These are phyloP conservation scores for Tetramorium alpestre DNA, from an alignment of 1,140 invertebrate species.

Conservation along the genomic window DNA sequence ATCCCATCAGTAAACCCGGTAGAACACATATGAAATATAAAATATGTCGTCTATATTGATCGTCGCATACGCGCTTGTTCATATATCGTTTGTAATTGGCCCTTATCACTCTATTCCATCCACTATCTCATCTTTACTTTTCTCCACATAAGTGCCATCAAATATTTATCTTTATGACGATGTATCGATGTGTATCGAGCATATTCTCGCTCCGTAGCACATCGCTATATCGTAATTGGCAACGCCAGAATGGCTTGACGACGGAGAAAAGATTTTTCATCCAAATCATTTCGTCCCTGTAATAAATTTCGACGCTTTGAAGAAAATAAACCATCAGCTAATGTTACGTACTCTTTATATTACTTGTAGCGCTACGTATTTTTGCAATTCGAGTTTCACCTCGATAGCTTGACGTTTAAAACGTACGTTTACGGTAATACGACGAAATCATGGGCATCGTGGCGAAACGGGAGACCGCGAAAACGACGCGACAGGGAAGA, in stretches of 20 bases:
- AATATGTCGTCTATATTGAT: background rate
- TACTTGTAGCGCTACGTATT: background rate
- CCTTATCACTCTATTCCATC: conserved; percentile 45
- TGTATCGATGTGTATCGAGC: conserved; percentile 33
- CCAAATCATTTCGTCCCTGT: background rate
- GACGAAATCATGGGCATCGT: conserved; percentile 61
- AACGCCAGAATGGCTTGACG: background rate
- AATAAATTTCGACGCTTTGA: background rate
- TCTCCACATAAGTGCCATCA: conserved; percentile 32
- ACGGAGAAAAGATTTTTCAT: conserved; percentile 13
- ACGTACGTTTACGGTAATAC: conserved; percentile 68
- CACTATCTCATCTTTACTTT: conserved; percentile 23
- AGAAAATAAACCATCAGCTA: background rate
- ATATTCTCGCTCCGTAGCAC: background rate
- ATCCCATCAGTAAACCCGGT: background rate
- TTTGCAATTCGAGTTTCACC: background rate
- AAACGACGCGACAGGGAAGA: conserved; percentile 47
- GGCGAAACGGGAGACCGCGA: conserved; percentile 34
- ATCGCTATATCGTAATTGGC: conserved; percentile 21
- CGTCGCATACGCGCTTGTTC: conserved; percentile 2
- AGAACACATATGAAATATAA: background rate
- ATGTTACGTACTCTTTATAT: background rate
- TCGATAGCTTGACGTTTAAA: conserved; percentile 54
- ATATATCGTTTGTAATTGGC: conserved; percentile 39
- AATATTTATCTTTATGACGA: conserved; percentile 52